A percentile compares a stretch with the other conserved stretches of the same genome.
Conservation (phyloP, 1,140 invertebrate genomes). For the Heterodera schachtii region DNA sequence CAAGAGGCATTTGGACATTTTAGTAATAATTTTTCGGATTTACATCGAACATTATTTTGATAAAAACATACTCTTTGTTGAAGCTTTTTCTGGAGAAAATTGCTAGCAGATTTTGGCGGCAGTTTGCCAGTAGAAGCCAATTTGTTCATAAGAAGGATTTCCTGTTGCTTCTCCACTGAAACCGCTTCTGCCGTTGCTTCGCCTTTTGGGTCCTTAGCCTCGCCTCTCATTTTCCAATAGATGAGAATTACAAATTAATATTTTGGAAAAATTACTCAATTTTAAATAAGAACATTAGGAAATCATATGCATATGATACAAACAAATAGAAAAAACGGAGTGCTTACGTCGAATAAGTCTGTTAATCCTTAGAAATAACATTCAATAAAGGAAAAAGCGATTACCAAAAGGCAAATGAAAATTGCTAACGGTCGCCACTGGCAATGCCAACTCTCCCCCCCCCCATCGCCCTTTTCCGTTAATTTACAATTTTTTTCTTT, state of each 20-base stretch:
- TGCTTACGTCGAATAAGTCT: conserved; percentile 2
- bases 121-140: conserved; percentile 57
- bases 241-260: not conserved
- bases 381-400: not conserved
- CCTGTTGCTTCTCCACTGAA: conserved; percentile 60
- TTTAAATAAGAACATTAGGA: not conserved
- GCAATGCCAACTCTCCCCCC: not conserved
- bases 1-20: not conserved
- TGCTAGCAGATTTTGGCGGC: conserved; percentile 59
- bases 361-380: not conserved
- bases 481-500: not conserved
- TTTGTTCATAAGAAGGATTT: conserved; percentile 64
- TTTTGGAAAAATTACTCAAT: not conserved
- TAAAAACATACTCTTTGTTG: conserved; percentile 57
- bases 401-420: not conserved
- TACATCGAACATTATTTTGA: not conserved
- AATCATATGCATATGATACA: not conserved
- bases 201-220: conserved; percentile 24
- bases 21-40: conserved; percentile 33
- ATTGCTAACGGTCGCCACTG: not conserved
- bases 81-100: conserved; percentile 62
- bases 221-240: conserved; percentile 32
- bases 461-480: not conserved
- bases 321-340: not conserved
- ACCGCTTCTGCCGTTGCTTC: conserved; percentile 40